Base-by-base conservation (phyloP, 2,113 vertebrate species). In the Hydrolagus affinis region DNA sequence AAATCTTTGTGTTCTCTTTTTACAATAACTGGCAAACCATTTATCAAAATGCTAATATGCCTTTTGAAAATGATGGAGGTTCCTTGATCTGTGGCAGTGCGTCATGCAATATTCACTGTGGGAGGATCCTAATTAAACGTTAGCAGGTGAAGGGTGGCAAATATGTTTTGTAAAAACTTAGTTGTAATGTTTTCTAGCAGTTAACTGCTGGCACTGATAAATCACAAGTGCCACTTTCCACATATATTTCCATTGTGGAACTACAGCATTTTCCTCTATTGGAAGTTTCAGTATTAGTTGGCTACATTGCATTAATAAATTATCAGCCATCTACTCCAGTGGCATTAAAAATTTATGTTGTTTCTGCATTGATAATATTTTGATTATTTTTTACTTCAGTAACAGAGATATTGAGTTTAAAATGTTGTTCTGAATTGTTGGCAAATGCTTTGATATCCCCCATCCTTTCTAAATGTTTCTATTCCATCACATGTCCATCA, bases 261-360 rank as follows among this genome's bases (percentile, higher is more conserved):
- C 25, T 72, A 2, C 70, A 72, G 14, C 12, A 72, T 72, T 72
- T 72, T 12, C 28, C 30, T 72, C 11, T 72, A 14, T 72, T 72
- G 25, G 25, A 28, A 72, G 25, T 28, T n/a, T 71, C 70, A 71
- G 25, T 30, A 72, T 72, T 72, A 72, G 11, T 23, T 30, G 9
- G 21, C 23, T n/a, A 28, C 30, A 72, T 72, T 72, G 70, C 25
- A 72, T 72, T 72, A 72, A 72, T 72, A 72, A 28, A n/a, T 72
- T 72, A 28, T 30, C 25, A 44, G 44, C 70, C 1, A 23, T 4
- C 11, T 30, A 15, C 25, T 28, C 70, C 25, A 30, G 25, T 30
- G 70, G 14, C 25, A 72, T 15, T 28, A 72, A 72, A 72, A 15
- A 30, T 30, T 14, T 6, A 72, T 44, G 12, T 72, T 30, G 25